Evolutionary conservation across 2,888 invertebrate species (phyloP), one percentile per base, ranked within the genome.

Genomic region (Anarsia innoxiella): DNA sequence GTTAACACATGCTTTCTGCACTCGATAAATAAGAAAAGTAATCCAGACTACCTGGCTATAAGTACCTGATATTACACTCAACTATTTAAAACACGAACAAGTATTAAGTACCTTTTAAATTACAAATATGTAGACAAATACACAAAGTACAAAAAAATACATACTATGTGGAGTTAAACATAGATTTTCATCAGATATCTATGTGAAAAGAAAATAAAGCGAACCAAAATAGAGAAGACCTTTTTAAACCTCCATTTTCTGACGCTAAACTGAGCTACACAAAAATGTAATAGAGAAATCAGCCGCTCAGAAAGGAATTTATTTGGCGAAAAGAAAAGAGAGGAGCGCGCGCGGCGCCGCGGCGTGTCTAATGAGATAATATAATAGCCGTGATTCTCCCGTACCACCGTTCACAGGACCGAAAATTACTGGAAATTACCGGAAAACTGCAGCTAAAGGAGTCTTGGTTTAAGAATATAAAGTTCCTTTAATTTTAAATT

Each of bases 361-460:
- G 66, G 73, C 80, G 77, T 78, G 64, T 76, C 80, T 84, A 83
- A 84, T 80, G 82, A 79, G 79, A 80, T 82, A 83, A 83, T 77
- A 76, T 80, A 78, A 84, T 83, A 80, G 77, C 75, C 71, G 74
- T 65, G 82, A 80, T 84, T 83, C 72, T 56, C 67, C 65, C 64
- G 59, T 59, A 64, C 65, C 64, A 56, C 58, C 66, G 70, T 72
- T 75, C 69, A 62, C 63, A 59, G 62, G 61, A 68, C 73, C 70
- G 67, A 72, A 75, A 78, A 79, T 77, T 70, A 74, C 72, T 64
- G 68, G 72, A 68, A 78, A 82, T 77, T 70, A 74, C 72, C 65
- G 68, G 72, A 68, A 77, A 82, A 79, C 76, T 79, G 78, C 76
- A 77, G 53, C 56, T 59, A 51, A 59, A 59, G 56, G 60, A 62